Percentiles rank a stretch among this genome's conserved stretches.
Conservation (phyloP, 2,888 invertebrate species). For the Cristatella mucedo region DNA sequence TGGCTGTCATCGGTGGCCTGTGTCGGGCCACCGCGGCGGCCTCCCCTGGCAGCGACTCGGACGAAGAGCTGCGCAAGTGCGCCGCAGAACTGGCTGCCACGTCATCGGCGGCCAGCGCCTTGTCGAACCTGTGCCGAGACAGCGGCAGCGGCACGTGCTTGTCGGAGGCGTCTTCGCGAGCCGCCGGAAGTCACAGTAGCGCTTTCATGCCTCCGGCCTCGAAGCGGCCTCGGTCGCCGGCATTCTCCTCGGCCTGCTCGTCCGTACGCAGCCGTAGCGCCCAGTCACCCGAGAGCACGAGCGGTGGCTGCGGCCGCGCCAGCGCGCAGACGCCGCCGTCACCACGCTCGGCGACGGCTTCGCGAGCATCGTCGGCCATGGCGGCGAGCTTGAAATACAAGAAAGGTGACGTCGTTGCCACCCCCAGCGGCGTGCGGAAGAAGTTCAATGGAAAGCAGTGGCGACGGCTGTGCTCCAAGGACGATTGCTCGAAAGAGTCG, state of each 20-base stretch:
- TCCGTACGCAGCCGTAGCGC: constrained; percentile 31
- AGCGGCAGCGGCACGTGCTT: too few relatives aligned
- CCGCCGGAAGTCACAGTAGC: too few relatives aligned
- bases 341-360: constrained; percentile 27
- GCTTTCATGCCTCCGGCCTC: constrained; percentile 1
- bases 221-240: background rate
- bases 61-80: constrained; percentile 7
- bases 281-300: constrained; percentile 30
- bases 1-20: background rate
- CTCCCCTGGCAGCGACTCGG: constrained; percentile 2
- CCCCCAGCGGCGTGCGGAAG: constrained; percentile 85
- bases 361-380: constrained; percentile 5
- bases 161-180: too few relatives aligned
- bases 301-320: too few relatives aligned
- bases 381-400: constrained; percentile 27
- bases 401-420: constrained; percentile 88
- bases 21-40: background rate
- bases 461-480: constrained; percentile 86
- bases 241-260: too few relatives aligned
- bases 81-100: too few relatives aligned
- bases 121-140: too few relatives aligned
- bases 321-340: too few relatives aligned
- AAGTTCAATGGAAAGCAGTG: constrained; percentile 99
- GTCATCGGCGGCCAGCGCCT: too few relatives aligned
- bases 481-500: constrained; percentile 87